Base-by-base conservation (phyloP, 2,797 vertebrate species). In the Argentina silus region DNA sequence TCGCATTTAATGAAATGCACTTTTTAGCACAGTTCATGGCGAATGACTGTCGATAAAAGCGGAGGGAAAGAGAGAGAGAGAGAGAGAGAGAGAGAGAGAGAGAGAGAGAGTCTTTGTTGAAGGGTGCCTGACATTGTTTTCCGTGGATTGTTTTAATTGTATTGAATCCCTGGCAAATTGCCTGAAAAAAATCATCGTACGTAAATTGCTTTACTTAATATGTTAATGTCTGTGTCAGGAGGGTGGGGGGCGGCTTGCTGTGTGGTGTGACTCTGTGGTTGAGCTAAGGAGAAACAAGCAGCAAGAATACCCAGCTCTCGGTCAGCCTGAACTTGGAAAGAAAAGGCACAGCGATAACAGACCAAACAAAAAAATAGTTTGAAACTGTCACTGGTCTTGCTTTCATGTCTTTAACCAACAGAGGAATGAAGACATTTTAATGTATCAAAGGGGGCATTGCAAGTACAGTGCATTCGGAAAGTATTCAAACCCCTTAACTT, bases 101-200 rank as follows among this genome's bases (percentile, higher is more conserved):
- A 3, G n/a, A 3, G 8, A 8, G 15, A 36, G 36, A 4, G 42
- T 19, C 53, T 76, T 72, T 61, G 60, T 81, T 75, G 72, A 78
- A 43, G 59, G 43, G 56, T 42, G 80, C 73, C 69, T 57, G 51
- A 27, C 77, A 80, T 71, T 62, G 59, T 80, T 84, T 77, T 77
- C 69, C 78, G 65, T 55, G 60, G 21, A 15, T 76, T 70, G 5
- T 73, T 83, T 81, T 84, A 82, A 82, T 82, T 86, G 73, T 69
- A 59, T 73, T 23, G 72, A 72, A 81, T 77, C 79, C 60, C 72
- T 83, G 85, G 79, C 66, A 79, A 83, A 77, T 55, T 75, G 80
- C 82, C 80, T 72, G 23, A 82, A 81, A 36, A n/a, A 74, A 80
- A 76, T 74, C 69, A 75, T 75, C 62, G 65, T 69, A 60, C n/a